Evolutionary conservation across 2,797 vertebrate species (phyloP).

Genomic region (Gymnoscopelus microlampas): DNA sequence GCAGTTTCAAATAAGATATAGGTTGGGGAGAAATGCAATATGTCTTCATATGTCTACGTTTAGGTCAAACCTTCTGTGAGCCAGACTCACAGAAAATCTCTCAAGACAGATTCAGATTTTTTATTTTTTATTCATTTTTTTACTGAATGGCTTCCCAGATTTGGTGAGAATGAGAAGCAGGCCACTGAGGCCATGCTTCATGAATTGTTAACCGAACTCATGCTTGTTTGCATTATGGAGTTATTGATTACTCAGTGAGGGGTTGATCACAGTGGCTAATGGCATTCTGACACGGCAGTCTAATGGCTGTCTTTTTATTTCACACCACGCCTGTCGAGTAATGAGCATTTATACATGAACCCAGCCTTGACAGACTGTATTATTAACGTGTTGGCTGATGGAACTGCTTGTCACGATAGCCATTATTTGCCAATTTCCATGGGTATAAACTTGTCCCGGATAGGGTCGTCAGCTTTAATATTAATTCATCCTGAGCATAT

Average conservation of each 20-base stretch:
- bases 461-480: slow-evolving; percentile 64
- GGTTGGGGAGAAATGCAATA: too few relatives aligned
- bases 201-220: too few relatives aligned
- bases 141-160: too few relatives aligned
- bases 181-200: too few relatives aligned
- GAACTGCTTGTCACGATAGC: slow-evolving; percentile 74
- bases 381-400: slow-evolving; percentile 77
- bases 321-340: slow-evolving; percentile 59
- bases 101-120: too few relatives aligned
- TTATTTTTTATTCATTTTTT: too few relatives aligned
- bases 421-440: slow-evolving; percentile 83
- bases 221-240: slow-evolving; percentile 7
- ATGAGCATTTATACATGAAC: slow-evolving; percentile 71
- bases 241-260: slow-evolving; percentile 8
- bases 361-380: slow-evolving; percentile 68
- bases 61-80: too few relatives aligned
- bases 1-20: too few relatives aligned
- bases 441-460: slow-evolving; percentile 69
- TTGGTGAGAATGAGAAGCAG: too few relatives aligned
- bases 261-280: slow-evolving; percentile 31
- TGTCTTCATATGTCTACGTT: too few relatives aligned
- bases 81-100: too few relatives aligned
- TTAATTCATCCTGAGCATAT: slow-evolving; percentile 80
- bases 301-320: slow-evolving; percentile 55
- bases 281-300: slow-evolving; percentile 26